These are phyloP conservation scores for Linnaemya tessellans DNA, from an alignment of 2,888 invertebrate species.

Conservation along the genomic window DNA sequence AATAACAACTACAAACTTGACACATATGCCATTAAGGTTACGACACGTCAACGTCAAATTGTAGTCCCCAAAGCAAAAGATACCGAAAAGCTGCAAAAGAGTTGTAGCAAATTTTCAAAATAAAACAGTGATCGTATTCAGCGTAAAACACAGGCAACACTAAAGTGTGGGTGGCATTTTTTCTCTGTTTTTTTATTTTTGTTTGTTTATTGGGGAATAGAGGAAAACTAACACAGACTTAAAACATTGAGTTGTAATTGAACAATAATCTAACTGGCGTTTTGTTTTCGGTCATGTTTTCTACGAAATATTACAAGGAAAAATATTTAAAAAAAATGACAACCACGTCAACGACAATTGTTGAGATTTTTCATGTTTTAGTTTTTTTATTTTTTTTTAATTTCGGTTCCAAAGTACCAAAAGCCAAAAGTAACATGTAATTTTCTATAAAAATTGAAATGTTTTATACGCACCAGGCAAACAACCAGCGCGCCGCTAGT, in stretches of 20 bases:
- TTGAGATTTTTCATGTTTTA: constrained; percentile 19
- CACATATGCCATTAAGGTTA: constrained; percentile 67
- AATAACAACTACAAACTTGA: constrained; percentile 59
- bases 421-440: constrained; percentile 67
- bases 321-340: constrained; percentile 25
- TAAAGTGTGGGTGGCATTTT: constrained; percentile 68
- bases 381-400: constrained; percentile 13
- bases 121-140: constrained; percentile 59
- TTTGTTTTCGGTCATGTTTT: constrained; percentile 69
- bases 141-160: constrained; percentile 20
- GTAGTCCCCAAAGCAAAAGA: constrained; percentile 31
- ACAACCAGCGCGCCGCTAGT: constrained; percentile 7
- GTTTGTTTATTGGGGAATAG: background rate
- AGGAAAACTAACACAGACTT: constrained; percentile 17
- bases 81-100: constrained; percentile 6
- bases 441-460: constrained; percentile 69
- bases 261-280: constrained; percentile 71
- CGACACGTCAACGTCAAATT: constrained; percentile 68
- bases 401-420: constrained; percentile 42
- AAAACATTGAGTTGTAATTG: constrained; percentile 71
- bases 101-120: constrained; percentile 22
- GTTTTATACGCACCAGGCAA: constrained; percentile 66
- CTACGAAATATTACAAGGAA: constrained; percentile 39
- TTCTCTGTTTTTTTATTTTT: constrained; percentile 20
- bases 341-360: constrained; percentile 59